Evolutionary conservation across 1,140 invertebrate species (phyloP), one percentile per base, ranked within the genome.

Genomic region (Anastrepha obliqua): DNA sequence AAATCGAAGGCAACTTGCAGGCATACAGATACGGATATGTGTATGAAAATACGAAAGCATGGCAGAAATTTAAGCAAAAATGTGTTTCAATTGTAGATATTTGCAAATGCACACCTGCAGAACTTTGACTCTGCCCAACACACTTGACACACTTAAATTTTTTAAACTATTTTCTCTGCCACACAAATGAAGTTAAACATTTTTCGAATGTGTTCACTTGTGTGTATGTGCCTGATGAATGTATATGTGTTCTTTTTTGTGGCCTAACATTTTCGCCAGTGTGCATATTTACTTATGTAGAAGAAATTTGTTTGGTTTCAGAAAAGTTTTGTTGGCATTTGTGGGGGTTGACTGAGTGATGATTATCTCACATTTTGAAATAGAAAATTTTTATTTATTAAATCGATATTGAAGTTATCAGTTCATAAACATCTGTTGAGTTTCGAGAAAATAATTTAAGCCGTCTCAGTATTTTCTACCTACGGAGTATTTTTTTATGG

Each of bases 1-100:
- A 81, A 81, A 55, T 74, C n/a, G 47, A 29, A 20, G 9, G 44
- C 47, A 81, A 81, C 47, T 74, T n/a, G 74, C 47, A 81, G 44
- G 11, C 67, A 74, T 42, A 74, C 44, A 42, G 6, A 39, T 70
- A n/a, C 39, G 11, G 11, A 20, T 55, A 81, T 51, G 15, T 51
- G 44, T 55, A 51, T 51, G 2, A 15, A 78, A n/a, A 29, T 81
- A 81, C 20, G 7, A 47, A n/a, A 5, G 4, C 5, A 51, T 20
- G 20, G 3, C 7, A 29, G n/a, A 55, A n/a, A 29, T 9, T 55
- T 29, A 9, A 78, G 11, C 15, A 44, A 78, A 51, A 6, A n/a
- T 51, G 47, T 47, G 17, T 55, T 51, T 2, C 17, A n/a, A 51
- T 78, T 78, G 70, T 55, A 17, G 15, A 62, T 55, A 55, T 55